These are phyloP conservation scores for Brotogeris chrysoptera DNA, from an alignment of 2,797 vertebrate species.

Conservation along the genomic window DNA sequence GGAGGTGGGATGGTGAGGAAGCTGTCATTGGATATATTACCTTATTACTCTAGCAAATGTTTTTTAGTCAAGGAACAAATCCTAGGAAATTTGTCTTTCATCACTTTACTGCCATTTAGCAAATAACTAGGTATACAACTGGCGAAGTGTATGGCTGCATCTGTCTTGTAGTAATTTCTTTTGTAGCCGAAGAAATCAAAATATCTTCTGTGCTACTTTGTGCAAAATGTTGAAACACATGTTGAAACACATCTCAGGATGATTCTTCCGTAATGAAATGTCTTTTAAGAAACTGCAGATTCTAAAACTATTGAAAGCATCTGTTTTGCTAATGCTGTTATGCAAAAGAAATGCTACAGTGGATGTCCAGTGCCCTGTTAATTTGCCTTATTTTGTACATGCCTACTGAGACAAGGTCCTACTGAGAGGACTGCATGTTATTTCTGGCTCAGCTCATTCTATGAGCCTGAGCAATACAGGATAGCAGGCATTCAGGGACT, in stretches of 20 bases:
- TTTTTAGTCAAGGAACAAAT: neutral
- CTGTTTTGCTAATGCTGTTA: neutral
- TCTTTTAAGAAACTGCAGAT: neutral
- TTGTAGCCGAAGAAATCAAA: neutral
- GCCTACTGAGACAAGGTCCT: neutral
- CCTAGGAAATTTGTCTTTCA: neutral
- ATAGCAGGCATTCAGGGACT: fast-evolving
- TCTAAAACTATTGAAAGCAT: neutral
- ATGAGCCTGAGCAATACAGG: neutral
- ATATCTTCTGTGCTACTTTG: neutral
- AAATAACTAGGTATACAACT: neutral
- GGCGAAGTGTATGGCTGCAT: neutral
- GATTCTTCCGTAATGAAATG: neutral
- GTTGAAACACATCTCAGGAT: neutral
- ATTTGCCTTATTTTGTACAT: neutral
- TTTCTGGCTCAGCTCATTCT: neutral
- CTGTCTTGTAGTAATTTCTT: neutral
- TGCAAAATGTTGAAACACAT: neutral
- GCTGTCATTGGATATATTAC: neutral
- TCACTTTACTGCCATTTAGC: neutral
- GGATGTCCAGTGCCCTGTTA: neutral
- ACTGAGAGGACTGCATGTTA: neutral
- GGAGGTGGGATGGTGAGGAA: neutral
- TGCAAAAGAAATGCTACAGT: neutral
- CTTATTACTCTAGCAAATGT: neutral